Percentiles rank a stretch among this genome's conserved stretches.
Evolutionary conservation across 2,797 vertebrate species (phyloP).

Genomic region (Triplophysa yarkandensis): DNA sequence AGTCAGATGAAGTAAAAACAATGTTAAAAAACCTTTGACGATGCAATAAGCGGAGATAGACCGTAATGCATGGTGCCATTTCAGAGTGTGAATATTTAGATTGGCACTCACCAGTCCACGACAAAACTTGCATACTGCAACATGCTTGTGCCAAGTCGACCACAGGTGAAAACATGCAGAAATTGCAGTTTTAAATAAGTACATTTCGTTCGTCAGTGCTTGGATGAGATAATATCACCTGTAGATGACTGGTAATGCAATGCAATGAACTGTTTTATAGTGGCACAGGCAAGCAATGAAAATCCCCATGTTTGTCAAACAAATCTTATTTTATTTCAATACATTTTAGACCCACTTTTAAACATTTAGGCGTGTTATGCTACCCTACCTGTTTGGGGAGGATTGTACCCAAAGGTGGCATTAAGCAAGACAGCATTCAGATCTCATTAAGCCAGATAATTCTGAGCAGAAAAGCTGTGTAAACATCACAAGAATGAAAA

Average conservation of each 20-base stretch:
- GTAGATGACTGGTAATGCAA: not conserved
- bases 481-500: constrained; percentile 74
- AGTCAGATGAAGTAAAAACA: constrained; percentile 68
- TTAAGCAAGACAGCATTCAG: constrained; percentile 40
- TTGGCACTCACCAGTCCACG: constrained; percentile 65
- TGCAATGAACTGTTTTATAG: not conserved
- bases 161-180: constrained; percentile 69
- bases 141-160: constrained; percentile 57
- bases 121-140: constrained; percentile 63
- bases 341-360: no score
- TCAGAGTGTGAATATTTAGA: constrained; percentile 67
- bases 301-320: no score
- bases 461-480: constrained; percentile 74
- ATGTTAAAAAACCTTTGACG: constrained; percentile 48
- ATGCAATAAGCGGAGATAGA: constrained; percentile 43
- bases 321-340: no score
- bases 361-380: no score
- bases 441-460: constrained; percentile 58
- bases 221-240: constrained; percentile 6
- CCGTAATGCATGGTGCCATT: constrained; percentile 51
- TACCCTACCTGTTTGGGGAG: no score
- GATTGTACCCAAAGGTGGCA: constrained; percentile 51
- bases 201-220: constrained; percentile 17
- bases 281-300: not conserved
- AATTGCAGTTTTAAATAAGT: constrained; percentile 51